Evolutionary conservation across 2,888 invertebrate genomes (phyloP).

Genomic region (Cordilura impudica): DNA sequence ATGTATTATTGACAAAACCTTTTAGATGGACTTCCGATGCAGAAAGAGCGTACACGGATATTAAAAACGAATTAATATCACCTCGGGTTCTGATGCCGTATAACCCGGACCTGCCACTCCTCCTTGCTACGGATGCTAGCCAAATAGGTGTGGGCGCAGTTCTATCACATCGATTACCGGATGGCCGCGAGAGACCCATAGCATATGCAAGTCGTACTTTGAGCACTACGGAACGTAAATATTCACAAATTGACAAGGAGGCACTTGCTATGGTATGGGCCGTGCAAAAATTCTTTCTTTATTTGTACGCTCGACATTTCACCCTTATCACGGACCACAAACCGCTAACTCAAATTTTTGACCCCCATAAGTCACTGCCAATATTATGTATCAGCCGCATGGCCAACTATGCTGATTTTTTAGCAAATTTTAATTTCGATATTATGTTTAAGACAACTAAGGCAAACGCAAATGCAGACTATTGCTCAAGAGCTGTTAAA

Average conservation of each 20-base stretch:
- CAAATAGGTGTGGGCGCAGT: constrained; percentile 44
- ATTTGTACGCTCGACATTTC: too few relatives aligned
- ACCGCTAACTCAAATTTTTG: background rate
- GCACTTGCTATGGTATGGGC: too few relatives aligned
- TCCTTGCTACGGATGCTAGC: constrained; percentile 46
- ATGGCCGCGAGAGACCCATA: constrained; percentile 32
- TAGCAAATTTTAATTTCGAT: constrained; percentile 6
- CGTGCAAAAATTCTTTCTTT: too few relatives aligned
- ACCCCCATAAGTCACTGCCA: background rate
- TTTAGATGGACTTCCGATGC: constrained; percentile 1
- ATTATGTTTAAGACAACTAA: constrained; percentile 14
- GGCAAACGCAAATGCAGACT: constrained; percentile 16
- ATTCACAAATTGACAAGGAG: constrained; percentile 55
- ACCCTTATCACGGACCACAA: too few relatives aligned
- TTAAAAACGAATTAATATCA: background rate
- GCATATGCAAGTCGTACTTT: constrained; percentile 42
- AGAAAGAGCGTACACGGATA: background rate
- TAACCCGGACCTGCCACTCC: constrained; percentile 1
- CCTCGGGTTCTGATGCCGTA: constrained; percentile 19
- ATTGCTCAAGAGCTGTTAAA: constrained; percentile 1
- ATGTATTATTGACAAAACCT: background rate
- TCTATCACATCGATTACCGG: constrained; percentile 21
- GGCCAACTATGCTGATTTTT: background rate
- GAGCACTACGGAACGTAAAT: constrained; percentile 28
- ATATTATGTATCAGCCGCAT: background rate